Base-by-base conservation (phyloP, 2,113 vertebrate species). In the Carassius carassius region DNA sequence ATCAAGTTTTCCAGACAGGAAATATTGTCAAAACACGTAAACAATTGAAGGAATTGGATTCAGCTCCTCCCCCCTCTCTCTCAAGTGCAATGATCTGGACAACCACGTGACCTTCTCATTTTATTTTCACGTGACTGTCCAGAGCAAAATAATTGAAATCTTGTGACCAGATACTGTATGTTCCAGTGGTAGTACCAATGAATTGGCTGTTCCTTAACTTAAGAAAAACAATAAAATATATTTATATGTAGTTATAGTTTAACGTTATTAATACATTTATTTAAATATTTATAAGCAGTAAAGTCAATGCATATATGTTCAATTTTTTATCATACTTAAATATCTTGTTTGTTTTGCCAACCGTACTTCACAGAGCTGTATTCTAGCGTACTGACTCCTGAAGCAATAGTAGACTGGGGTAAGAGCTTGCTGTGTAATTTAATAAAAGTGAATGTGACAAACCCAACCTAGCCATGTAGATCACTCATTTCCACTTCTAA, bases 331-430 rank as follows among this genome's bases (percentile, higher is more conserved):
- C 86, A 5, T n/a, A 37, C 82, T 70, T 86, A 91, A 84, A 89
- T 89, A 87, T 92, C 81, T 90, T 80, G 32, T 79, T 70, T 86
- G 78, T 89, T 90, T 90, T 89, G 89, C 88, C 87, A 74, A 65
- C 14, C 23, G 60, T 72, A 44, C 85, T 84, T 84, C 49, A 74
- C 93, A 95, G 94, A 94, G 82, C 90, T 91, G 92, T 93, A 93
- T 90, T 93, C 94, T 87, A 90, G 91, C 86, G 91, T 94, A 90
- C 92, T 95, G 88, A 92, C 91, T 82, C 92, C 90, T 9, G 90
- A 92, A 70, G 91, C 92, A 87, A 87, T 93, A 90, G 93, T 92
- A 90, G 93, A 94, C 88, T 94, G 92, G 91, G 94, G 92, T 92
- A 91, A 90, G 92, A 87, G 90, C 89, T 90, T 89, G 81, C 74